A percentile compares a stretch with the other conserved stretches of the same genome.
Conservation (phyloP, 2,113 vertebrate species). For the Perognathus longimembris region DNA sequence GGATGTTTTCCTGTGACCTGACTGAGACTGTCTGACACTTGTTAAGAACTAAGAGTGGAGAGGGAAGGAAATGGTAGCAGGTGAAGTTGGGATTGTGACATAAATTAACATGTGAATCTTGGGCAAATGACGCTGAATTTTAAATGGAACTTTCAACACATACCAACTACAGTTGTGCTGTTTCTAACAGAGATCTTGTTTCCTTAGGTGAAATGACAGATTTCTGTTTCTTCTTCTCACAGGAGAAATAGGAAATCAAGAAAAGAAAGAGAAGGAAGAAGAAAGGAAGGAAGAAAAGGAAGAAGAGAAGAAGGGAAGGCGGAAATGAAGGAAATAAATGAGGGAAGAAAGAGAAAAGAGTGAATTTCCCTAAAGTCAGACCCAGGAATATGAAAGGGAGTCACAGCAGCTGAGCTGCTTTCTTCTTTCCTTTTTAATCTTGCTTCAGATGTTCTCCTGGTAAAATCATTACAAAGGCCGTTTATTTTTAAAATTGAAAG, state of each 20-base stretch:
- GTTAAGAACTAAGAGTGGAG: neutral
- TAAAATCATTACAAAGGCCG: conserved; percentile 92
- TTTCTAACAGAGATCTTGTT: conserved; percentile 81
- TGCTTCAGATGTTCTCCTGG: conserved; percentile 87
- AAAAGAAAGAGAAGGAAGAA: conserved; percentile 35
- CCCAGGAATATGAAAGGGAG: conserved; percentile 80
- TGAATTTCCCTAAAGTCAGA: conserved; percentile 74
- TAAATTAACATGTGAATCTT: conserved; percentile 22
- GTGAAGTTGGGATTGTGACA: neutral
- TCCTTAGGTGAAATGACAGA: conserved; percentile 78
- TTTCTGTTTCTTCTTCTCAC: conserved; percentile 83
- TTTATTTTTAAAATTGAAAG: conserved; percentile 94
- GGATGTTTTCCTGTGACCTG: neutral
- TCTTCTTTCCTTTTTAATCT: conserved; percentile 88
- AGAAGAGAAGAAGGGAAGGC: neutral
- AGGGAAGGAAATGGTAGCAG: neutral
- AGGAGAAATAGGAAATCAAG: conserved; percentile 77
- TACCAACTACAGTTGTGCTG: conserved; percentile 79
- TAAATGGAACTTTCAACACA: conserved; percentile 80
- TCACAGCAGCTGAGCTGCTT: conserved; percentile 81
- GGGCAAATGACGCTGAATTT: conserved; percentile 3
- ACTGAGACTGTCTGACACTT: neutral
- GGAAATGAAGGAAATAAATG: neutral
- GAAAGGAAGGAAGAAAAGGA: accelerated
- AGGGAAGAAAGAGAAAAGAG: conserved; percentile 73